Evolutionary conservation across 2,888 invertebrate genomes (phyloP).

Genomic region (Aproaerema taeniolella): DNA sequence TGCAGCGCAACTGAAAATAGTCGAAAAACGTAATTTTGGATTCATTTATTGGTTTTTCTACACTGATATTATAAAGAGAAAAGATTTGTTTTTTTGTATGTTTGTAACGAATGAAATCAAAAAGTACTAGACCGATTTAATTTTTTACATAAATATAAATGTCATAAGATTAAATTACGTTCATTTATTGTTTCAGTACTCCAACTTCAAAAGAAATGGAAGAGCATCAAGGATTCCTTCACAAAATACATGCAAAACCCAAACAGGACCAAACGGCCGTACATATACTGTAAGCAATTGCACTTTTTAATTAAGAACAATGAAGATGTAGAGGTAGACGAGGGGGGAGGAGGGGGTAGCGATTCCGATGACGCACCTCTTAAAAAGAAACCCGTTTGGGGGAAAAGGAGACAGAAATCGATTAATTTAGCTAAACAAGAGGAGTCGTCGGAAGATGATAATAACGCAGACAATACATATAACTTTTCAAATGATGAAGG

Average conservation of each 20-base stretch:
- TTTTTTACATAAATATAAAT: background rate
- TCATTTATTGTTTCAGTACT: constrained; percentile 41
- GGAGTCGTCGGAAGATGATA: constrained; percentile 36
- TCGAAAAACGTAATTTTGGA: no score
- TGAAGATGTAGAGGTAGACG: constrained; percentile 10
- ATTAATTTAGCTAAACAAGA: constrained; percentile 19
- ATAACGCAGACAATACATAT: constrained; percentile 18
- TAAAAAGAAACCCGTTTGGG: constrained; percentile 35
- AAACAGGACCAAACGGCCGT: constrained; percentile 49
- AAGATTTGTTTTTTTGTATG: no score
- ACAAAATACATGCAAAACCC: constrained; percentile 56
- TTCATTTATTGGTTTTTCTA: no score
- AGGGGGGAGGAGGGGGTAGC: constrained; percentile 24
- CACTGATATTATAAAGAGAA: no score
- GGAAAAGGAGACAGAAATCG: constrained; percentile 30
- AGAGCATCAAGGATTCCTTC: constrained; percentile 62
- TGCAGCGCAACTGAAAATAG: no score
- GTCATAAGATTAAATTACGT: background rate
- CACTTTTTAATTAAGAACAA: constrained; percentile 48
- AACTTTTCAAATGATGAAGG: constrained; percentile 32
- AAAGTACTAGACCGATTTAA: background rate
- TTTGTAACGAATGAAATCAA: no score
- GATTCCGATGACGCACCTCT: constrained; percentile 41
- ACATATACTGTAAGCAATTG: constrained; percentile 52
- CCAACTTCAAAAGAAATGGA: constrained; percentile 70